Evolutionary conservation across 2,888 invertebrate species (phyloP).

Genomic region (Conus canariensis): DNA sequence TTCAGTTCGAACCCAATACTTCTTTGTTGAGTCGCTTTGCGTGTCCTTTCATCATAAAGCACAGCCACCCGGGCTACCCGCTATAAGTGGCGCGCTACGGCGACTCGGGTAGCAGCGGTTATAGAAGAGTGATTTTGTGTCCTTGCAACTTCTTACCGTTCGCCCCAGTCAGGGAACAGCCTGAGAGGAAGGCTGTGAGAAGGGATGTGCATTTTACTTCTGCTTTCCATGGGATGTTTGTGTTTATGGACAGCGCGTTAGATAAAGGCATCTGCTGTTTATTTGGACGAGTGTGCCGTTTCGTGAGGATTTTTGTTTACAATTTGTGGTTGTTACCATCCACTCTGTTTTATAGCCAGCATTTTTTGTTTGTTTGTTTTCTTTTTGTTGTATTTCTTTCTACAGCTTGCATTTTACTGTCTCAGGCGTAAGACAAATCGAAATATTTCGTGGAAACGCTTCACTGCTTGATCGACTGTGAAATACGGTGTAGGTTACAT

Average conservation of each 20-base stretch:
- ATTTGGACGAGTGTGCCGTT: no score
- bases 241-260: no score
- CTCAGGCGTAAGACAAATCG: no score
- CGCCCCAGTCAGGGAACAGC: neutral
- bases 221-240: no score
- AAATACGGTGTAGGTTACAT: no score
- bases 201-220: no score
- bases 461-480: no score
- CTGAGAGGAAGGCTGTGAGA: neutral
- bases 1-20: slow-evolving; percentile 36
- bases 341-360: no score
- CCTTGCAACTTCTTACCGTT: neutral
- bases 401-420: no score
- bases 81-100: slow-evolving; percentile 14
- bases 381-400: neutral
- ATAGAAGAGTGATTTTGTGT: slow-evolving; percentile 29
- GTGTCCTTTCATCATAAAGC: slow-evolving; percentile 21
- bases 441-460: no score
- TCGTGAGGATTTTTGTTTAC: neutral
- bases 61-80: slow-evolving; percentile 2
- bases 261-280: no score
- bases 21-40: slow-evolving; percentile 20
- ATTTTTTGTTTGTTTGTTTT: neutral
- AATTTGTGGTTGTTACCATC: neutral
- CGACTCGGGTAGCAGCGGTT: slow-evolving; percentile 30